Percentiles rank a stretch among this genome's conserved stretches.
Conservation (phyloP, 2,113 vertebrate genomes). For the Platanista minor region DNA sequence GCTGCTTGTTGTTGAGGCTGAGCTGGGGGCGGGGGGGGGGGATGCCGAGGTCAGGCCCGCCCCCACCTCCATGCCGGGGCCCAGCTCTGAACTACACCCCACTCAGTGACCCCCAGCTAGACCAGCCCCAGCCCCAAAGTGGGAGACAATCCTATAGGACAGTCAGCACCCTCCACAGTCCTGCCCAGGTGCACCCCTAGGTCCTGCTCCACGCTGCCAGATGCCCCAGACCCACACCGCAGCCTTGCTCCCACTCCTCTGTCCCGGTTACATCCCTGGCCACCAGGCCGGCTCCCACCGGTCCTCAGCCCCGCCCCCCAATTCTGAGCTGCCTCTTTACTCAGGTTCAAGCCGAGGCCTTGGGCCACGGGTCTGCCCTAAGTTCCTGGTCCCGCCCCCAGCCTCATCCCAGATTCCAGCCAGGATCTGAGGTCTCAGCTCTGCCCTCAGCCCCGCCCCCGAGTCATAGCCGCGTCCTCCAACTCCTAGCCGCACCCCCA, state of each 20-base stretch:
- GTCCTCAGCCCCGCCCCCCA: neutral
- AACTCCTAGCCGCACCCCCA: neutral
- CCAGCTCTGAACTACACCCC: neutral
- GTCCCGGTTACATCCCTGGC: neutral
- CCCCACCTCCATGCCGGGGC: neutral
- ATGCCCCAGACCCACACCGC: rapidly evolving
- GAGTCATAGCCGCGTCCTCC: neutral
- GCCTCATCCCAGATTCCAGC: neutral
- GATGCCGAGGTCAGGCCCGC: neutral
- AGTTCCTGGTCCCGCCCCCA: neutral
- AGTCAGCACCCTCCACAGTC: rapidly evolving
- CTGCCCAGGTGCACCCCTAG: neutral
- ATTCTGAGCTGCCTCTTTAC: neutral
- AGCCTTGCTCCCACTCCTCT: neutral
- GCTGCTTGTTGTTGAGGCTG: conserved; percentile 94
- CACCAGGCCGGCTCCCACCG: neutral
- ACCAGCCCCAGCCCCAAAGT: neutral
- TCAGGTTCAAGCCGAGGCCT: neutral
- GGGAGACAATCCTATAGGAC: neutral
- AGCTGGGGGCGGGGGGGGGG: conserved; percentile 79
- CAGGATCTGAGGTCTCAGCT: neutral
- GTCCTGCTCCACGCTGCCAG: neutral
- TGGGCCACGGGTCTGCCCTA: no score
- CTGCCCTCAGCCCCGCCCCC: neutral
- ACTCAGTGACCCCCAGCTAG: neutral